Evolutionary conservation across 1,140 invertebrate species (phyloP).

Genomic region (Drosophila ironensis): DNA sequence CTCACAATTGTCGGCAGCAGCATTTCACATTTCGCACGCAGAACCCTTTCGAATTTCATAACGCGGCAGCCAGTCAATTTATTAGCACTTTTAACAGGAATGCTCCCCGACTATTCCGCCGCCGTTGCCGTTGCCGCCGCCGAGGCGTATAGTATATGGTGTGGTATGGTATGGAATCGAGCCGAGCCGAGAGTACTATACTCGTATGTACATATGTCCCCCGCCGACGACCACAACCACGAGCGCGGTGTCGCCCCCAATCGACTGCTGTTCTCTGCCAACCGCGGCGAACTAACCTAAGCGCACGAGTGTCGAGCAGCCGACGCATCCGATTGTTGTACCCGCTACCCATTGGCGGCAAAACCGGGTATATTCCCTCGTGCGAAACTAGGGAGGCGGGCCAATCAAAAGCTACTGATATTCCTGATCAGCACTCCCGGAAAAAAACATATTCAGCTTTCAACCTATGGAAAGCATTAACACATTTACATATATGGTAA

Average conservation of each 20-base stretch:
- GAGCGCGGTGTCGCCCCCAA: constrained; percentile 32
- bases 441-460: too few relatives aligned
- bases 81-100: constrained; percentile 74
- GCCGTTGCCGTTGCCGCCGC: too few relatives aligned
- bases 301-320: constrained; percentile 3
- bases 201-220: constrained; percentile 1
- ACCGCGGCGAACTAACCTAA: constrained; percentile 21
- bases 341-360: too few relatives aligned
- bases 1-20: constrained; percentile 1
- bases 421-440: too few relatives aligned
- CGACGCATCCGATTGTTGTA: constrained; percentile 32
- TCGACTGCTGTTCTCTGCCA: constrained; percentile 26
- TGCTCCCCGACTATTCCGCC: constrained; percentile 57
- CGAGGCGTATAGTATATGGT: constrained; percentile 43
- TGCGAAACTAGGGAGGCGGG: too few relatives aligned
- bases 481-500: too few relatives aligned
- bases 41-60: constrained; percentile 42
- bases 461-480: too few relatives aligned
- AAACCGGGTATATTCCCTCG: too few relatives aligned
- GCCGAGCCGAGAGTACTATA: constrained; percentile 18
- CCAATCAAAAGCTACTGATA: too few relatives aligned
- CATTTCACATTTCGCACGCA: constrained; percentile 22
- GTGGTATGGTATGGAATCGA: too few relatives aligned
- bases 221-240: neutral
- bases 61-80: constrained; percentile 64